Percentiles rank a stretch among this genome's conserved stretches.
These are phyloP conservation scores for Synaphobranchus kaupii DNA, from an alignment of 2,797 vertebrate genomes.

Conservation along the genomic window DNA sequence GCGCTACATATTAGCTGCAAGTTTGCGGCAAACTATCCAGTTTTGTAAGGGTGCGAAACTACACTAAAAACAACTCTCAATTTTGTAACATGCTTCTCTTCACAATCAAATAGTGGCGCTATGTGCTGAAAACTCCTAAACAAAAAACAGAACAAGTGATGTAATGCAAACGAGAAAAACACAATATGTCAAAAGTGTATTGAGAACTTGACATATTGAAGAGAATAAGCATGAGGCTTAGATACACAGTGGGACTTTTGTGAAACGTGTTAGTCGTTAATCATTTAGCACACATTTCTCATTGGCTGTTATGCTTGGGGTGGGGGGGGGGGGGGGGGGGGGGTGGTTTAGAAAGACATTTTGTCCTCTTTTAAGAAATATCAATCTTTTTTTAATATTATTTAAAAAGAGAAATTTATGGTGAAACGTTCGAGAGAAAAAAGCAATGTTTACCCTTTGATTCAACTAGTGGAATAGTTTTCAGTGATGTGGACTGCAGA, in stretches of 20 bases:
- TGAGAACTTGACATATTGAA: no score
- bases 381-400: not conserved
- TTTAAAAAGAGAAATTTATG: not conserved
- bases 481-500: constrained; percentile 80
- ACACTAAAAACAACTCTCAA: not conserved
- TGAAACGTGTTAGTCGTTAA: no score
- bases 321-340: no score
- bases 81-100: not conserved
- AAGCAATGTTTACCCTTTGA: constrained; percentile 76
- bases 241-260: no score
- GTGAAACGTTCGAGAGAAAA: not conserved
- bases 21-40: no score
- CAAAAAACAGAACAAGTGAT: not conserved
- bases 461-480: constrained; percentile 88
- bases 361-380: not conserved
- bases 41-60: not conserved
- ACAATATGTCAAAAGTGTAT: no score
- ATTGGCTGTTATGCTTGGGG: not conserved
- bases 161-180: not conserved
- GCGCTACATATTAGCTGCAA: no score
- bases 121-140: no score
- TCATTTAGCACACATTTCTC: not conserved
- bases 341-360: no score
- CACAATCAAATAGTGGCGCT: not conserved
- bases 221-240: no score